Evolutionary conservation across 2,113 vertebrate species (phyloP).

Genomic region (Pampusana beccarii): DNA sequence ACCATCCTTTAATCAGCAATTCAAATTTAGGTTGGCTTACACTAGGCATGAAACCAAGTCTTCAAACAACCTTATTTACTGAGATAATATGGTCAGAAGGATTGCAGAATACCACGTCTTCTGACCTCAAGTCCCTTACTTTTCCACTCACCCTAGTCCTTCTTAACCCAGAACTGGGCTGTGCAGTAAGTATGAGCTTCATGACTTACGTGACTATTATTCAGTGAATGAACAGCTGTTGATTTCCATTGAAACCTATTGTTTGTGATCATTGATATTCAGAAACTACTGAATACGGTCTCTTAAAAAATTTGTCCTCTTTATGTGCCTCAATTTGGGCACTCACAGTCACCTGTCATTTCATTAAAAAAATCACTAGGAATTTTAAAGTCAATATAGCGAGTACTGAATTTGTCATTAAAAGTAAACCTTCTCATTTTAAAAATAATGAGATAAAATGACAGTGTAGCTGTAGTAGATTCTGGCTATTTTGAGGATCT

Average conservation of each 20-base stretch:
- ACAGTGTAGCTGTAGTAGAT: background rate
- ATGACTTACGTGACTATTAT: background rate
- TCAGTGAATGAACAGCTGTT: background rate
- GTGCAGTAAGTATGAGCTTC: background rate
- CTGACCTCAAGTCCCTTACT: background rate
- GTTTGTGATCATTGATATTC: background rate
- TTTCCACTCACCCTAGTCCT: background rate
- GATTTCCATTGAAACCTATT: background rate
- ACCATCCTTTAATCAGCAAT: background rate
- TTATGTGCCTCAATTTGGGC: background rate
- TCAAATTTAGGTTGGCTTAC: background rate
- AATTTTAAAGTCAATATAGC: background rate
- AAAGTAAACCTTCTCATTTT: slow-evolving; percentile 8
- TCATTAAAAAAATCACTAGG: background rate
- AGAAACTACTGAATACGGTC: background rate
- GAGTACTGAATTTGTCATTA: background rate
- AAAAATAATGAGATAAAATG: background rate
- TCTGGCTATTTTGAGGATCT: background rate
- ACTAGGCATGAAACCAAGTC: background rate
- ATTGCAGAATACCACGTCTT: background rate
- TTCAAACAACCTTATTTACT: background rate
- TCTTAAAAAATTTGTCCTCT: background rate
- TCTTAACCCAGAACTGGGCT: background rate
- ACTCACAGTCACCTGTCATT: background rate
- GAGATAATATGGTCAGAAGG: background rate